phyloP scores from a whole-genome alignment of 2,113 vertebrate species.

The Sula dactylatra region DNA sequence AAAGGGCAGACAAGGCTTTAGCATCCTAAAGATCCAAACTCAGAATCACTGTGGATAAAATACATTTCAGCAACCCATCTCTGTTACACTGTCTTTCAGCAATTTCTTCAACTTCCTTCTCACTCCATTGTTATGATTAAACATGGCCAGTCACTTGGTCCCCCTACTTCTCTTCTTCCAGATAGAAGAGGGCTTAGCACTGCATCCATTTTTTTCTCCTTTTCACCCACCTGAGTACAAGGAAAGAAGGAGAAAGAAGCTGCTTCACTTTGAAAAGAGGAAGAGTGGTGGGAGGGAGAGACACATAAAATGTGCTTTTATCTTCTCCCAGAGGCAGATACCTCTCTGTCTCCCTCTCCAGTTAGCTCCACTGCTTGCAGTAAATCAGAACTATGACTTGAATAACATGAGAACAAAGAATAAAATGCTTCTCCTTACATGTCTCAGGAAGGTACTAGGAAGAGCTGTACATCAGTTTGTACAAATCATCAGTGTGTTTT shows the following conservation, averaged over 20 bases:
- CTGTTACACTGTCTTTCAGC: background rate
- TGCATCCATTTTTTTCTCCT: background rate
- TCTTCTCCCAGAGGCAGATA: background rate
- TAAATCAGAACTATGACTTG: background rate
- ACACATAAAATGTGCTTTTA: background rate
- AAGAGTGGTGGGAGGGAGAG: background rate
- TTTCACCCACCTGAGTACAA: background rate
- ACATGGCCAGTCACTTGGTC: background rate
- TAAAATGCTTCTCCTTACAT: background rate
- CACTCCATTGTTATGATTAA: background rate
- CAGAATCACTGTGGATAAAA: background rate
- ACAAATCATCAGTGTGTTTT: background rate
- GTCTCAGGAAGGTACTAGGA: background rate
- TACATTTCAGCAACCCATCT: background rate
- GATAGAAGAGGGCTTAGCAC: background rate
- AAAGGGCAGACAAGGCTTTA: background rate
- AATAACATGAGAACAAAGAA: background rate
- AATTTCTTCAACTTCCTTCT: background rate
- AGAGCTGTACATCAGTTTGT: background rate
- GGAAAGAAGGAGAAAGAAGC: background rate
- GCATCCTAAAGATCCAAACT: background rate
- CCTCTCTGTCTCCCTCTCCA: background rate
- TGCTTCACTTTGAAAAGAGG: background rate
- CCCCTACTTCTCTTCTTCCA: background rate
- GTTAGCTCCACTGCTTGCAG: background rate